These are phyloP conservation scores for Anabas testudineus DNA, from an alignment of 2,797 vertebrate species.

Conservation along the genomic window DNA sequence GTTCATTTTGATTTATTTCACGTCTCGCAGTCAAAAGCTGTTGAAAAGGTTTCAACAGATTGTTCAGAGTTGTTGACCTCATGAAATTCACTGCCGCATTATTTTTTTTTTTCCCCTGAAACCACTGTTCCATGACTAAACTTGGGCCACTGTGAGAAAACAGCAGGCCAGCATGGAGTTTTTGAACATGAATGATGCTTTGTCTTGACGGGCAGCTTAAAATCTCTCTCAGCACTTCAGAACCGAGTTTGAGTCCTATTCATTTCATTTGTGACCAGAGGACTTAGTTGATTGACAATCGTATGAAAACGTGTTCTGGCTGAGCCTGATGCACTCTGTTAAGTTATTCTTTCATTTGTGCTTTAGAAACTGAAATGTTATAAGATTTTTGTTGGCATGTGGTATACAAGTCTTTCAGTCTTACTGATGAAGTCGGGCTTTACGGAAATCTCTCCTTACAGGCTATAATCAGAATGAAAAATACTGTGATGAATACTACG, in stretches of 20 bases:
- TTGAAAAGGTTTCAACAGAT: constrained; percentile 68
- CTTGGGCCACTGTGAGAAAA: constrained; percentile 50
- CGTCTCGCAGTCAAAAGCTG: constrained; percentile 36
- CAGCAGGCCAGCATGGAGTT: constrained; percentile 41
- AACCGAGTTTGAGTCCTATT: constrained; percentile 13
- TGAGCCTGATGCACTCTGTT: constrained; percentile 9
- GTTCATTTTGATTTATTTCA: constrained; percentile 63
- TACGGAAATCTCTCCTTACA: constrained; percentile 49
- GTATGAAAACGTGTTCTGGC: constrained; percentile 30
- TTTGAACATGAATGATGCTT: constrained; percentile 45
- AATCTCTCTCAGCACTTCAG: constrained; percentile 40
- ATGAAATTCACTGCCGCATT: constrained; percentile 39
- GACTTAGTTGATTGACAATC: constrained; percentile 27
- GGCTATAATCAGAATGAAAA: constrained; percentile 63
- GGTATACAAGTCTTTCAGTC: neutral
- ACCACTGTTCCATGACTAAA: constrained; percentile 62
- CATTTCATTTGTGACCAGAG: constrained; percentile 32
- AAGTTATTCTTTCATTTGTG: constrained; percentile 49
- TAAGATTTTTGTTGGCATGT: constrained; percentile 47
- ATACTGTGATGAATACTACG: constrained; percentile 55
- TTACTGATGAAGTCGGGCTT: constrained; percentile 24
- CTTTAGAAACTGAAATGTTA: constrained; percentile 52
- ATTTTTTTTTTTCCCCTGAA: constrained; percentile 37
- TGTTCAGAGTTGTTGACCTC: constrained; percentile 63
- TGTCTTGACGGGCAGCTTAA: constrained; percentile 31